Evolutionary conservation across 2,797 vertebrate genomes (phyloP).

Genomic region (Argyrosomus regius): DNA sequence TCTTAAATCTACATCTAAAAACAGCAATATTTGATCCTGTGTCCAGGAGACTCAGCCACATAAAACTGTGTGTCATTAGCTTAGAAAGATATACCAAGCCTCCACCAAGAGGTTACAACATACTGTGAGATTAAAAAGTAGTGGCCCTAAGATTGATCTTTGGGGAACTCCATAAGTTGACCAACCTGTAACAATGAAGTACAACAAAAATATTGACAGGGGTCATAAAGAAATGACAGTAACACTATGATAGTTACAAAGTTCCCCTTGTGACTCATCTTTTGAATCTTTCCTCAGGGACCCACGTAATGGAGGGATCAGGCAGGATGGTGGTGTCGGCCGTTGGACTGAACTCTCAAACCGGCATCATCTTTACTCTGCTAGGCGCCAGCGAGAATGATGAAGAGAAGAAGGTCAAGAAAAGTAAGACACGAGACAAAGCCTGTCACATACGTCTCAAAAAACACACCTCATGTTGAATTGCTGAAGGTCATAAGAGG

Average conservation of each 20-base stretch:
- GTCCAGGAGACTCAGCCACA: not conserved
- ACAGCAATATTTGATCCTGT: not conserved
- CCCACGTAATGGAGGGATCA: constrained; percentile 99
- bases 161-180: no score
- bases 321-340: constrained; percentile 96
- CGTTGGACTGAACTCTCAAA: constrained; percentile 98
- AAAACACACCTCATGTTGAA: constrained; percentile 25
- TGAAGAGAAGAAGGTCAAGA: constrained; percentile 94
- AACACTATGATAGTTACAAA: not conserved
- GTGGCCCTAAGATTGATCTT: not conserved
- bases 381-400: constrained; percentile 91
- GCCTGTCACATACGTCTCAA: constrained; percentile 13
- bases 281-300: constrained; percentile 83
- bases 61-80: constrained; percentile 10
- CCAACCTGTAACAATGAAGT: not conserved
- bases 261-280: not conserved
- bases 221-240: not conserved
- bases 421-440: constrained; percentile 88
- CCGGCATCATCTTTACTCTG: constrained; percentile 97
- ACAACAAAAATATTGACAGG: not conserved
- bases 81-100: not conserved
- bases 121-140: not conserved
- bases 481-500: constrained; percentile 32
- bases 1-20: not conserved
- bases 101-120: not conserved